Evolutionary conservation across 1,140 invertebrate genomes (phyloP).

Genomic region (Cyclina sinensis): DNA sequence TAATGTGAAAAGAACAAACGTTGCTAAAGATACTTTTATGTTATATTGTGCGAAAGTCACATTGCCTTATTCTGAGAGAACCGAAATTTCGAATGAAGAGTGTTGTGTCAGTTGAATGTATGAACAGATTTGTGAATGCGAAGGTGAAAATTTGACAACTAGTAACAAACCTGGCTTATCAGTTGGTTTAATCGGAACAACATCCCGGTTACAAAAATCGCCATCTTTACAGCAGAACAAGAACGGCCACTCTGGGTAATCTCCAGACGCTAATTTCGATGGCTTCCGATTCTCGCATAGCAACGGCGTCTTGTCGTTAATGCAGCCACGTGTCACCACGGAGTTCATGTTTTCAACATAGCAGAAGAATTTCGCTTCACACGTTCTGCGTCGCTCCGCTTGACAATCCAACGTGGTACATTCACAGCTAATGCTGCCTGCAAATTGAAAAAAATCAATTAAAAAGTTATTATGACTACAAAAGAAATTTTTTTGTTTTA

Average conservation of each 20-base stretch:
- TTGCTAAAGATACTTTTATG: too few relatives aligned
- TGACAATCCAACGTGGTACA: constrained; percentile 81
- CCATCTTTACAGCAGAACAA: constrained; percentile 80
- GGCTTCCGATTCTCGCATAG: constrained; percentile 82
- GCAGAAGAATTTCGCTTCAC: constrained; percentile 76
- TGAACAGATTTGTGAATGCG: too few relatives aligned
- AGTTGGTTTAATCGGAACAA: constrained; percentile 46
- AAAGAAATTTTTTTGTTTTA: too few relatives aligned
- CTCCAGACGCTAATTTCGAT: constrained; percentile 61
- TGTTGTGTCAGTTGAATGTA: too few relatives aligned
- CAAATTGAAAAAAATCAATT: constrained; percentile 51
- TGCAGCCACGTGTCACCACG: constrained; percentile 77
- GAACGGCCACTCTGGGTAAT: constrained; percentile 73
- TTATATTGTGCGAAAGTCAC: too few relatives aligned
- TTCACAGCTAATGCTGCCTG: constrained; percentile 75
- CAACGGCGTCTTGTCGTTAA: constrained; percentile 75
- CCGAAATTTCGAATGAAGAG: too few relatives aligned
- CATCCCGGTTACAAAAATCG: constrained; percentile 78
- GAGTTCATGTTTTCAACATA: constrained; percentile 77
- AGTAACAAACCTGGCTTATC: constrained; percentile 13
- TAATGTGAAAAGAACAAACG: too few relatives aligned
- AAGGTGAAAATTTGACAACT: too few relatives aligned
- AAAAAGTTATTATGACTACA: neutral
- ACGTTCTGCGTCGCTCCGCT: constrained; percentile 69
- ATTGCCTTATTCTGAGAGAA: too few relatives aligned